Percentiles rank a stretch among this genome's conserved stretches.
phyloP scores from a whole-genome alignment of 2,797 vertebrate genomes.

The Cuculus canorus region DNA sequence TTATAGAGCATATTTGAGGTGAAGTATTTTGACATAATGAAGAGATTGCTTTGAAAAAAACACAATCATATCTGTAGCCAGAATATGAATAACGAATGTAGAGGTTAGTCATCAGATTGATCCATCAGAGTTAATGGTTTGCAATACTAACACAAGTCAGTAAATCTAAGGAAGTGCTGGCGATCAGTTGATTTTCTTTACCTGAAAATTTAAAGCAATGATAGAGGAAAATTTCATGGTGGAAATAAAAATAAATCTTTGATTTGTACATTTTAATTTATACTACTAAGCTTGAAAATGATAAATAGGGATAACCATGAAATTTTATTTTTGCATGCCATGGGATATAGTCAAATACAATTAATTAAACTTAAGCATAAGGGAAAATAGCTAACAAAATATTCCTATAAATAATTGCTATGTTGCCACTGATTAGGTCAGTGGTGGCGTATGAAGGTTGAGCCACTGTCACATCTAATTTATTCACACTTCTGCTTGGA shows the following conservation, averaged over 20 bases:
- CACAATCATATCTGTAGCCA: not conserved
- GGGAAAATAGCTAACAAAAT: not conserved
- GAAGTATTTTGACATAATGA: not conserved
- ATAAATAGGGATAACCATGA: not conserved
- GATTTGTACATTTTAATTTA: conserved; percentile 35
- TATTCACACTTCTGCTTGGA: not conserved
- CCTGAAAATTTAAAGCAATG: not conserved
- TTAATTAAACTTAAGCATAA: not conserved
- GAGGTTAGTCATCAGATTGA: not conserved
- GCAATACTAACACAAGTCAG: not conserved
- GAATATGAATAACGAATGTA: not conserved
- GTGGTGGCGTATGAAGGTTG: not conserved
- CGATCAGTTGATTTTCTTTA: not conserved
- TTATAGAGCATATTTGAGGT: not conserved
- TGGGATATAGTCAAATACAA: not conserved
- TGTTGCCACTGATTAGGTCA: not conserved
- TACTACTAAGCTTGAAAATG: not conserved
- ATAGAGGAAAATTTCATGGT: not conserved
- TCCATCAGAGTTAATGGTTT: not conserved
- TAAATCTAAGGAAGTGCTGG: not conserved
- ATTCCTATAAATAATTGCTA: not conserved
- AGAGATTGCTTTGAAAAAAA: not conserved
- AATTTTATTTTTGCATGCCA: not conserved
- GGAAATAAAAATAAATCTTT: not conserved
- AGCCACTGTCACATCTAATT: not conserved